Base-by-base conservation (phyloP, 2,888 invertebrate genomes). In the Nymphalis polychloros region DNA sequence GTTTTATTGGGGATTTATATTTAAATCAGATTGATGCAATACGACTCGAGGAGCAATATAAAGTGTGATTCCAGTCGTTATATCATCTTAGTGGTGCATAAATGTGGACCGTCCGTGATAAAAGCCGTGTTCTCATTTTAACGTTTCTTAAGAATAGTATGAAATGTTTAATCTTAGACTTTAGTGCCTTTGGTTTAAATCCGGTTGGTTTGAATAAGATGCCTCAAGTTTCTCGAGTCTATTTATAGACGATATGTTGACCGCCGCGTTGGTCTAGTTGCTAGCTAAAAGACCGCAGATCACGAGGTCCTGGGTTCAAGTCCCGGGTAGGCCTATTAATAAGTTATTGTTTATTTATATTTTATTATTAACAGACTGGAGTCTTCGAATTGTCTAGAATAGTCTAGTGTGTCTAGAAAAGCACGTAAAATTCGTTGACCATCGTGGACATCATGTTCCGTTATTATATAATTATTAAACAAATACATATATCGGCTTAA, bases 81-180 rank as follows among this genome's bases (percentile, higher is more conserved):
- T 66, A 69, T 65, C 57, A 65, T 70, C 65, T 69, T 47, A 60
- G 57, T 65, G 64, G 65, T 69, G 64, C 65, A 70, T 68, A 65
- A 69, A 63, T 59, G 35, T 27, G 63, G 63, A 41, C 53, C 63
- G 53, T 67, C 64, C 46, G 23, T 62, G 50, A 69, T 67, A 68
- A 59, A 69, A 67, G 49, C 50, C 6, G 50, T 49, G 52, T 59
- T 64, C 59, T 1, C n/a, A 55, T 53, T 67, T 65, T 65, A 59
- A 49, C 61, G 41, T 68, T 71, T 68, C 70, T 67, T 31, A 64
- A 61, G 61, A 67, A 67, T 67, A 57, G 46, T 53, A 13, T 31
- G 23, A 35, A 61, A 62, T 62, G 47, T 50, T 67, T 70, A 55
- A 57, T 63, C 63, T 63, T 59, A 35, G 66, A 48, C 48, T 66